These are phyloP conservation scores for Chunga burmeisteri DNA, from an alignment of 2,113 vertebrate species.

Conservation along the genomic window DNA sequence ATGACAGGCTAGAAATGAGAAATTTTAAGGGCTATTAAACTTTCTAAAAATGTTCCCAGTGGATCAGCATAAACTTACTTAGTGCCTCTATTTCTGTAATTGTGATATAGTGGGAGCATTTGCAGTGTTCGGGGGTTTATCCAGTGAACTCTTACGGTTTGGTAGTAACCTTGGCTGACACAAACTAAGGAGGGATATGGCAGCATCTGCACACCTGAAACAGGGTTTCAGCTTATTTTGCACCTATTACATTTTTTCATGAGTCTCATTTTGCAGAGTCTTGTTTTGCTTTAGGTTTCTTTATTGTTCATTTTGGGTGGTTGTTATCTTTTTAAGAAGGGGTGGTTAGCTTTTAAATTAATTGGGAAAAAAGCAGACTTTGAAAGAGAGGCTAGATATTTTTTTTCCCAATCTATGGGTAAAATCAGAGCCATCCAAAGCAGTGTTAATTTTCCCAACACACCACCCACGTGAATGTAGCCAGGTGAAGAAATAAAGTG, in stretches of 20 bases:
- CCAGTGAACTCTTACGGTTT: not conserved
- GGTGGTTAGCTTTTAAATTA: not conserved
- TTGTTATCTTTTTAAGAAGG: not conserved
- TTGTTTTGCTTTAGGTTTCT: not conserved
- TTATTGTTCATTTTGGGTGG: not conserved
- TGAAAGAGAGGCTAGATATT: not conserved
- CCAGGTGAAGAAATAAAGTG: not conserved
- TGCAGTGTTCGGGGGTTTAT: not conserved
- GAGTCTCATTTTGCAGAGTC: not conserved
- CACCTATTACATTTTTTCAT: not conserved
- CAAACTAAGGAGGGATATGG: not conserved
- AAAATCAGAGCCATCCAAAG: not conserved
- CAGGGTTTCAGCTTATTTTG: not conserved
- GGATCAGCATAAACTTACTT: slow-evolving; percentile 16
- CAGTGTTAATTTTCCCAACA: not conserved
- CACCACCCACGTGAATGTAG: not conserved
- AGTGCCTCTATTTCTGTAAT: slow-evolving; percentile 2
- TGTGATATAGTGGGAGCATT: slow-evolving; percentile 11
- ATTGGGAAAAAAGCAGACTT: not conserved
- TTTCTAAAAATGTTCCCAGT: slow-evolving; percentile 33
- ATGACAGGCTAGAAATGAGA: slow-evolving; percentile 54
- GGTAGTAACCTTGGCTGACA: not conserved
- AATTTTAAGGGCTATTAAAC: slow-evolving; percentile 53
- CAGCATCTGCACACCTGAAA: not conserved
- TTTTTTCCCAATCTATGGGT: not conserved